Evolutionary conservation across 1,140 invertebrate genomes (phyloP).

Genomic region (Drosophila repletoides): DNA sequence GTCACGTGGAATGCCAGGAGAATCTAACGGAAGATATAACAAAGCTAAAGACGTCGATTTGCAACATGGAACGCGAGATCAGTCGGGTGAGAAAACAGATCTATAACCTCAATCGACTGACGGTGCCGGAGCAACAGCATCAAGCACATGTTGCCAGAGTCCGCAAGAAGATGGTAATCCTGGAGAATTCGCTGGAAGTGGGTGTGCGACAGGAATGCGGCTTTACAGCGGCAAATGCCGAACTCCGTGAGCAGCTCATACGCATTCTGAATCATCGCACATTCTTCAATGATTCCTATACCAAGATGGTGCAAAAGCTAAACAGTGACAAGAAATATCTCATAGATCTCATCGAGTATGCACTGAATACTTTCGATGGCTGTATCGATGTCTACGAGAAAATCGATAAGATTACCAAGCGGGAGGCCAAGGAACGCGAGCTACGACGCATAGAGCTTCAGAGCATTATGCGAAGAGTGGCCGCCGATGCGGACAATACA

Average conservation of each 20-base stretch:
- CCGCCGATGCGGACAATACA: conserved; percentile 62
- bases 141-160: conserved; percentile 47
- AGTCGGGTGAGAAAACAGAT: conserved; percentile 64
- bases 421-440: conserved; percentile 62
- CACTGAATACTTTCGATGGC: conserved; percentile 64
- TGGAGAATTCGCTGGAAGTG: conserved; percentile 70
- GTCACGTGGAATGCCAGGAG: conserved; percentile 73
- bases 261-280: conserved; percentile 65
- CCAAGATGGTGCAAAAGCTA: conserved; percentile 68
- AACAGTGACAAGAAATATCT: conserved; percentile 76
- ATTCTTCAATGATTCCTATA: conserved; percentile 67
- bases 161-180: conserved; percentile 55
- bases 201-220: conserved; percentile 64
- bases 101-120: conserved; percentile 58
- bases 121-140: conserved; percentile 65
- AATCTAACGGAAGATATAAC: conserved; percentile 54
- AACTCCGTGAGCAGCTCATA: conserved; percentile 62
- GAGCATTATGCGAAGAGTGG: conserved; percentile 70
- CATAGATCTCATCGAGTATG: conserved; percentile 67
- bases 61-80: conserved; percentile 66
- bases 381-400: conserved; percentile 71
- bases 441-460: conserved; percentile 60
- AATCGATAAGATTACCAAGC: conserved; percentile 56
- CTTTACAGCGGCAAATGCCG: conserved; percentile 60
- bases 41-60: conserved; percentile 56